phyloP scores from a whole-genome alignment of 2,113 vertebrate genomes.

The Salvelinus fontinalis region DNA sequence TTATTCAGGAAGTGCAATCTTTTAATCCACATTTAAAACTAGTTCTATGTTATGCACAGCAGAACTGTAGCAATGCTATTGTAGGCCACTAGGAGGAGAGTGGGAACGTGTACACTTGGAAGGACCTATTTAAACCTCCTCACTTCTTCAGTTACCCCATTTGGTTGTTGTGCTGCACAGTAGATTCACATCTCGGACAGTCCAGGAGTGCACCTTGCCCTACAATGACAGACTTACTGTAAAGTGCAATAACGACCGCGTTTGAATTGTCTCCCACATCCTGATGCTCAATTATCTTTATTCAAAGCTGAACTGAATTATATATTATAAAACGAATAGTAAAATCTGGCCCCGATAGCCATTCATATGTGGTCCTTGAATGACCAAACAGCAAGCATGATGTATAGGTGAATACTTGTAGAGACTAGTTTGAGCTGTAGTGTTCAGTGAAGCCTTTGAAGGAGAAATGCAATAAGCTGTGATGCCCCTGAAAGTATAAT shows the following conservation, averaged over 20 bases:
- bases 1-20: conserved; percentile 50
- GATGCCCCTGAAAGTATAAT: neutral
- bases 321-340: conserved; percentile 11
- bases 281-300: conserved; percentile 9
- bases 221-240: conserved; percentile 17
- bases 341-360: conserved; percentile 21
- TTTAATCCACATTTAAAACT: conserved; percentile 9
- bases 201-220: conserved; percentile 26
- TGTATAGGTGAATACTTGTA: conserved; percentile 1
- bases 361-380: conserved; percentile 25
- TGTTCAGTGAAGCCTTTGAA: conserved; percentile 4
- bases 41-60: conserved; percentile 48
- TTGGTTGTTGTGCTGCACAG: conserved; percentile 48
- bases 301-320: conserved; percentile 24
- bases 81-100: conserved; percentile 34
- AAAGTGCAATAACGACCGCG: conserved; percentile 3
- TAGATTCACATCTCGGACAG: conserved; percentile 39
- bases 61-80: conserved; percentile 61
- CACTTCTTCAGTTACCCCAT: neutral
- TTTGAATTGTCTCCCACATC: conserved; percentile 18
- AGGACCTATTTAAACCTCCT: neutral
- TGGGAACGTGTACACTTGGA: neutral
- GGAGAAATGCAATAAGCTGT: conserved; percentile 1
- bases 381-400: conserved; percentile 13
- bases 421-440: neutral